A percentile compares a stretch with the other conserved stretches of the same genome.
Evolutionary conservation across 2,888 invertebrate genomes (phyloP).

Genomic region (Odontothrips loti): DNA sequence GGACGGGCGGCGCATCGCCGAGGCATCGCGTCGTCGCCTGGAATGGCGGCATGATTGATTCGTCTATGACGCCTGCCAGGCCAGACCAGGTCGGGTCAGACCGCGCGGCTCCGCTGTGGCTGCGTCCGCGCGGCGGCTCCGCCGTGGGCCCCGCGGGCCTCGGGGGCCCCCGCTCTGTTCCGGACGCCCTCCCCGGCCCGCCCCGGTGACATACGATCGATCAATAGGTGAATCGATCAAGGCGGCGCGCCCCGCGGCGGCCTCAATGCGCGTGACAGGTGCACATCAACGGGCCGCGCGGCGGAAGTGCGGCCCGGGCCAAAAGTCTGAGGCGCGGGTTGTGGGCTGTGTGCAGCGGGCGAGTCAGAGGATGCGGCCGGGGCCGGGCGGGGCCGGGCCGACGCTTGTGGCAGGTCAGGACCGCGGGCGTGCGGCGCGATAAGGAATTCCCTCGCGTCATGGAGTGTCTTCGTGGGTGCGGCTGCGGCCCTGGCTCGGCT

Average conservation of each 20-base stretch:
- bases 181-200: neutral
- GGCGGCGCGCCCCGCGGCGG: neutral
- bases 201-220: neutral
- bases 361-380: no score
- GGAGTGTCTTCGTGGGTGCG: no score
- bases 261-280: constrained; percentile 6
- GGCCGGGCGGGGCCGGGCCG: no score
- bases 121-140: no score
- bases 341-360: no score
- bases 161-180: neutral
- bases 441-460: no score
- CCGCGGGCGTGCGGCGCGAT: no score
- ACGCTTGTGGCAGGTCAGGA: no score
- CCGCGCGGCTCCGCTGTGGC: no score
- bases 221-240: constrained; percentile 11
- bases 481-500: neutral
- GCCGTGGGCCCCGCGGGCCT: neutral
- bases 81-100: neutral
- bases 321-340: no score
- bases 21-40: neutral
- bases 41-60: constrained; percentile 1
- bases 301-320: no score
- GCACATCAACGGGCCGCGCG: neutral
- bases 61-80: neutral
- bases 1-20: neutral